These are phyloP conservation scores for Proterorhinus semilunaris DNA, from an alignment of 2,113 vertebrate genomes.

Conservation along the genomic window DNA sequence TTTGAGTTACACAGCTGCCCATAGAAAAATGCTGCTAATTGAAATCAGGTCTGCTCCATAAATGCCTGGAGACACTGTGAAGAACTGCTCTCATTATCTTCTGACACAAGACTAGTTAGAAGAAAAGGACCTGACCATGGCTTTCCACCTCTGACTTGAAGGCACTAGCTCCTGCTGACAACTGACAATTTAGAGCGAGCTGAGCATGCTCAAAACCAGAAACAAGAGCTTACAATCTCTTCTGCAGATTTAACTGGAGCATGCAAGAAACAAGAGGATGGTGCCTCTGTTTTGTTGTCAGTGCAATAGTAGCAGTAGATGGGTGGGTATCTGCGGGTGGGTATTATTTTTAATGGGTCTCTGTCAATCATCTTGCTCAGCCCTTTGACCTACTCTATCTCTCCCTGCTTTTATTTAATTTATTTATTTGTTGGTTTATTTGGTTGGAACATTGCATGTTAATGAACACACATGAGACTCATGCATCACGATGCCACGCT, in stretches of 20 bases:
- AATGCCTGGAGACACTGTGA: slow-evolving; percentile 33
- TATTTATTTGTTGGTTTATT: too few species aligned
- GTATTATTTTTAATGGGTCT: slow-evolving; percentile 28
- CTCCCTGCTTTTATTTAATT: too few species aligned
- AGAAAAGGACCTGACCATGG: slow-evolving; percentile 21
- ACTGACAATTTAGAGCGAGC: slow-evolving; percentile 14
- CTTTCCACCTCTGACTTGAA: slow-evolving; percentile 11
- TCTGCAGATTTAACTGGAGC: background rate
- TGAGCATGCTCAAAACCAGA: slow-evolving; percentile 4
- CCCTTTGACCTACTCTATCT: background rate
- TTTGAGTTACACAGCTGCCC: background rate
- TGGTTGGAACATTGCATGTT: too few species aligned
- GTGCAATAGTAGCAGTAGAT: background rate
- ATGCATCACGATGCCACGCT: too few species aligned
- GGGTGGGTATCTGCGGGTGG: slow-evolving; percentile 20
- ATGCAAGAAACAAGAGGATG: background rate
- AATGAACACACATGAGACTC: too few species aligned
- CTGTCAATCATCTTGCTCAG: slow-evolving; percentile 25
- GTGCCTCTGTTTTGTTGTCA: background rate
- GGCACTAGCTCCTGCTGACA: background rate
- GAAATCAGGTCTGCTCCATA: slow-evolving; percentile 23
- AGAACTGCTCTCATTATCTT: slow-evolving; percentile 42
- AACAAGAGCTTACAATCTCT: background rate
- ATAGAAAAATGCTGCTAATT: slow-evolving; percentile 22
- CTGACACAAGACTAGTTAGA: slow-evolving; percentile 27